A percentile compares a stretch with the other conserved stretches of the same genome.
phyloP scores from a whole-genome alignment of 2,797 vertebrate genomes.

The Setipinna tenuifilis region DNA sequence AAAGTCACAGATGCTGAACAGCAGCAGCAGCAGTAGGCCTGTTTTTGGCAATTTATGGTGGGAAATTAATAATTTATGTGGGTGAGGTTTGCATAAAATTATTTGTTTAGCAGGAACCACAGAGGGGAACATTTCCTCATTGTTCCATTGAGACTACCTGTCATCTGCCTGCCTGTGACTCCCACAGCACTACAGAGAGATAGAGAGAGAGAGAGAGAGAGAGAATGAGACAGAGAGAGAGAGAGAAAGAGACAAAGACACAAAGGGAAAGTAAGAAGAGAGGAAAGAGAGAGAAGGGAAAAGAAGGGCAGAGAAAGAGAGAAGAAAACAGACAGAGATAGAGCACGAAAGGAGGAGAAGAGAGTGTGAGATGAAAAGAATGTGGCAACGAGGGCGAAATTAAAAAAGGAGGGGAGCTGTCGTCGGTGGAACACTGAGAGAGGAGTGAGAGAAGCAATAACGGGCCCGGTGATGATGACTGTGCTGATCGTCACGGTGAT shows the following conservation, averaged over 20 bases:
- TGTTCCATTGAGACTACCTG: neutral
- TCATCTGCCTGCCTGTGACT: neutral
- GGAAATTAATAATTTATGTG: neutral
- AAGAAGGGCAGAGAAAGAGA: neutral
- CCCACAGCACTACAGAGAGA: neutral
- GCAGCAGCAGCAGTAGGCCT: neutral
- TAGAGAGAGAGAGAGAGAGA: neutral
- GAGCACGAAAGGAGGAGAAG: neutral
- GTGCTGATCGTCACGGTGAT: neutral
- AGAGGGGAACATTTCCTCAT: neutral
- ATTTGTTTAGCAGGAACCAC: slow-evolving; percentile 17
- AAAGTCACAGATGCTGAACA: neutral
- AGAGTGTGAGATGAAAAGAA: neutral
- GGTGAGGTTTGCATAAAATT: neutral
- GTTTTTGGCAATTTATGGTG: neutral
- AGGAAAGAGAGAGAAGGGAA: neutral
- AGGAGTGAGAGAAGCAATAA: slow-evolving; percentile 33
- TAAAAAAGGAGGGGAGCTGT: slow-evolving; percentile 15
- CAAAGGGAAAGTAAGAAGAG: neutral
- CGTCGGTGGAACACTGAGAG: slow-evolving; percentile 20
- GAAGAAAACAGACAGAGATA: neutral
- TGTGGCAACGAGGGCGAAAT: neutral
- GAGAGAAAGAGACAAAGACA: no score
- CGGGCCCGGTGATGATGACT: neutral
- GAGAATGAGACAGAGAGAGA: neutral